These are phyloP conservation scores for Macroglossus sobrinus DNA, from an alignment of 2,113 vertebrate species.

Conservation along the genomic window DNA sequence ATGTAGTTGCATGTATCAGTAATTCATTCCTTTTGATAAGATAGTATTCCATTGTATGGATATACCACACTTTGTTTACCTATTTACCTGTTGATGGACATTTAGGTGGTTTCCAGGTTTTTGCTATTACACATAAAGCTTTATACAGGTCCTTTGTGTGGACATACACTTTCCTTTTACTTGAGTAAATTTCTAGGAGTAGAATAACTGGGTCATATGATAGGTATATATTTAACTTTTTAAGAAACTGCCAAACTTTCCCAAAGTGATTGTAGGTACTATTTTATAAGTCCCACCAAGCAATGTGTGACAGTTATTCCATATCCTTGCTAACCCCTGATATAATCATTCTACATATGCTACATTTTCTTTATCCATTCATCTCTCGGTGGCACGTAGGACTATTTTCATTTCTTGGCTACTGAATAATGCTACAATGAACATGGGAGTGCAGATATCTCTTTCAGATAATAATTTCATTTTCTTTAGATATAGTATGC, in stretches of 20 bases:
- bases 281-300: background rate
- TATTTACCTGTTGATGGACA: background rate
- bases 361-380: background rate
- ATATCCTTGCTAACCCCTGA: background rate
- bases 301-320: background rate
- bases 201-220: background rate
- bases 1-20: background rate
- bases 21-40: background rate
- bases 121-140: background rate
- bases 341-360: background rate
- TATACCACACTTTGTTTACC: background rate
- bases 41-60: background rate
- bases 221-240: background rate
- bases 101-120: background rate
- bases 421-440: background rate
- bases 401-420: background rate
- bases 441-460: background rate
- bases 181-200: background rate
- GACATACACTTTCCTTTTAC: background rate
- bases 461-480: background rate
- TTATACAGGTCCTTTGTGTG: background rate
- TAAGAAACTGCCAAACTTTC: background rate
- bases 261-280: background rate
- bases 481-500: background rate
- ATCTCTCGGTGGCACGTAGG: background rate